These are phyloP conservation scores for Solen grandis DNA, from an alignment of 1,140 invertebrate genomes.

Conservation along the genomic window DNA sequence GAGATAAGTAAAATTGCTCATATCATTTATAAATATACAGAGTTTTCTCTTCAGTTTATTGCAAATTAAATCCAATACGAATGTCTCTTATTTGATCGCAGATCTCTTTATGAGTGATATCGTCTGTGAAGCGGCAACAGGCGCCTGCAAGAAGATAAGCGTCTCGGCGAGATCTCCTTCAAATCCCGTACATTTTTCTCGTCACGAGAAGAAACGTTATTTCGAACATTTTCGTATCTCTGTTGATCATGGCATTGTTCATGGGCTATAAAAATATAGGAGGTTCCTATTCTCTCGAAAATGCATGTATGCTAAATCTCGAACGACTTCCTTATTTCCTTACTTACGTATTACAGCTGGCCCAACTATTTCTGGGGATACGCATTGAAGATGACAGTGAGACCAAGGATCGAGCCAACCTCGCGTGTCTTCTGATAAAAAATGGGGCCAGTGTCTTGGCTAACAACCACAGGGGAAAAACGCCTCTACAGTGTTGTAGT, in stretches of 20 bases:
- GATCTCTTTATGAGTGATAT: background rate
- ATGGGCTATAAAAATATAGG: too few relatives aligned
- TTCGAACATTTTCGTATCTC: too few relatives aligned
- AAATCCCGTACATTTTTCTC: too few relatives aligned
- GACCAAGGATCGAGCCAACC: slow-evolving; percentile 52
- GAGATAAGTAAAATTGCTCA: background rate
- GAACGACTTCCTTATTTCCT: background rate
- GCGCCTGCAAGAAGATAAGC: background rate
- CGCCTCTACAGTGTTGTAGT: slow-evolving; percentile 49
- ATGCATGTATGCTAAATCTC: too few relatives aligned
- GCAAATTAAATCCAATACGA: too few relatives aligned
- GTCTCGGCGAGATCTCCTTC: too few relatives aligned
- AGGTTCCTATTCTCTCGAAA: too few relatives aligned
- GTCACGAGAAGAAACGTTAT: too few relatives aligned
- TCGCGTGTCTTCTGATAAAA: slow-evolving; percentile 59
- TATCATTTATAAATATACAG: too few relatives aligned
- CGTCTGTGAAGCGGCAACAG: background rate
- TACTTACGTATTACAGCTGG: slow-evolving; percentile 27
- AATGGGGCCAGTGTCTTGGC: slow-evolving; percentile 42
- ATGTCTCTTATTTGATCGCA: background rate
- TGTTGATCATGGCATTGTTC: too few relatives aligned
- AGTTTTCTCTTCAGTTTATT: too few relatives aligned
- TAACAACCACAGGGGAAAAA: slow-evolving; percentile 47
- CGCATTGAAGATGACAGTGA: slow-evolving; percentile 5
- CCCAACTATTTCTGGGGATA: slow-evolving; percentile 39